Percentiles rank a stretch among this genome's conserved stretches.
These are phyloP conservation scores for Phymanthus crucifer DNA, from an alignment of 92 coral and sea anemone species.

Conservation along the genomic window DNA sequence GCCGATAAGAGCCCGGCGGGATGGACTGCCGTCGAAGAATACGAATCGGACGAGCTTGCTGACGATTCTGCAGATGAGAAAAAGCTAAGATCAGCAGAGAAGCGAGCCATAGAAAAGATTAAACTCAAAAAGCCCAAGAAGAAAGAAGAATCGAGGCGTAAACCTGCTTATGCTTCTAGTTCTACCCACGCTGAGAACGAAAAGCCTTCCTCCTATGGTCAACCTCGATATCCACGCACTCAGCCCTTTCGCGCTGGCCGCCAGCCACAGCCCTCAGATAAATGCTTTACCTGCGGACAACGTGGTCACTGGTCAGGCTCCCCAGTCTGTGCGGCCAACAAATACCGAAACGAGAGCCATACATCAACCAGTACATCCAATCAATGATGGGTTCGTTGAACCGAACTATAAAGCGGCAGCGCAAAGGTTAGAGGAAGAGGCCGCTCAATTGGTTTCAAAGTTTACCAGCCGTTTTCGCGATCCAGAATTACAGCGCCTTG, in stretches of 20 bases:
- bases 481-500: no score
- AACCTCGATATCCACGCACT: neutral
- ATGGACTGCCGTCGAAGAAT: constrained; percentile 47
- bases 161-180: neutral
- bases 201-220: neutral
- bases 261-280: constrained; percentile 30
- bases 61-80: constrained; percentile 41
- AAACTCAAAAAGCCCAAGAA: constrained; percentile 20
- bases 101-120: constrained; percentile 36
- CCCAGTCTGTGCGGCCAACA: constrained; percentile 30
- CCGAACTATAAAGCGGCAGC: constrained; percentile 14
- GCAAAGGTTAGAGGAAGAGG: constrained; percentile 40
- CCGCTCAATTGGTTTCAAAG: no score
- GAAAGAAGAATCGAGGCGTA: neutral
- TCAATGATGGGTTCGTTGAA: neutral
- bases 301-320: constrained; percentile 40
- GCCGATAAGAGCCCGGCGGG: constrained; percentile 53
- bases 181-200: neutral
- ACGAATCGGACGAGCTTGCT: constrained; percentile 48
- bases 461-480: no score
- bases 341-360: constrained; percentile 13
- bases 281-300: constrained; percentile 39
- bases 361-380: constrained; percentile 20
- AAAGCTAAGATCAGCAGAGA: constrained; percentile 44
- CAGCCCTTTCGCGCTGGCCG: constrained; percentile 38